phyloP scores from a whole-genome alignment of 2,113 vertebrate species.

The Aptenodytes forsteri region DNA sequence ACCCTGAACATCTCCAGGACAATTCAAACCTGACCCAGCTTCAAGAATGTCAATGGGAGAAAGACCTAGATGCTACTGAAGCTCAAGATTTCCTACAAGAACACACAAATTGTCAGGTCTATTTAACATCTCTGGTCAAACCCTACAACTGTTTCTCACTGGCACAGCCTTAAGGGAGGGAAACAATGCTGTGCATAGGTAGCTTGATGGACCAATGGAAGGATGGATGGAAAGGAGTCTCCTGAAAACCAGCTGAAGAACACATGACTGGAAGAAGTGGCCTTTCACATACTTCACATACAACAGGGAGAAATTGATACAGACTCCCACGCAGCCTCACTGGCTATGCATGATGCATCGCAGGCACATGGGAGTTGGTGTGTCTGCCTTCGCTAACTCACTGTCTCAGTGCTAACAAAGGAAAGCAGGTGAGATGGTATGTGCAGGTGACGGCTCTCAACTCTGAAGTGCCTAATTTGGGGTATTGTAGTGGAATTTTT shows the following conservation, averaged over 20 bases:
- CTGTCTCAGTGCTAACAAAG: not conserved
- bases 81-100: not conserved
- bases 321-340: not conserved
- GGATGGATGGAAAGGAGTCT: not conserved
- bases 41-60: not conserved
- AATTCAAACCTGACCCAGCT: not conserved
- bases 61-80: not conserved
- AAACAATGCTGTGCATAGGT: not conserved
- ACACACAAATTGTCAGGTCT: not conserved
- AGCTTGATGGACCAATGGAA: not conserved
- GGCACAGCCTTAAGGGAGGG: not conserved
- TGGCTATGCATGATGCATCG: not conserved
- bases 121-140: not conserved
- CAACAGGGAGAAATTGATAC: not conserved
- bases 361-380: not conserved
- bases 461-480: not conserved
- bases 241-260: not conserved
- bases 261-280: not conserved
- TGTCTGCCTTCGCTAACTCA: not conserved
- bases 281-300: not conserved
- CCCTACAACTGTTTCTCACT: not conserved
- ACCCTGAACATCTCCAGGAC: not conserved
- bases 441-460: not conserved
- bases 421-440: not conserved
- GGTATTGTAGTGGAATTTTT: not conserved